phyloP scores from a whole-genome alignment of 2,113 vertebrate species.

The Sprattus sprattus region DNA sequence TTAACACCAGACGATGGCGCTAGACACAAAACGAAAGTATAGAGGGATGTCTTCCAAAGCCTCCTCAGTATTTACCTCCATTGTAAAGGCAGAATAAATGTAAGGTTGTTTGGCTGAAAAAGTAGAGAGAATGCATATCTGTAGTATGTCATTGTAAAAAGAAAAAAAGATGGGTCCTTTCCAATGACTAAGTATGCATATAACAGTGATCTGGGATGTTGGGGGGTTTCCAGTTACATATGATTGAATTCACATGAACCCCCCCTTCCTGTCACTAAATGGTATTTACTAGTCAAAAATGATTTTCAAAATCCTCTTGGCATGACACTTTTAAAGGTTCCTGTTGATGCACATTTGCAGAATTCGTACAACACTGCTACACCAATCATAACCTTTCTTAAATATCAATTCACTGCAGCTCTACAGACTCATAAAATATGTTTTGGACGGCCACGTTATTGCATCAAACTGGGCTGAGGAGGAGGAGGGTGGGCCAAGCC shows the following conservation, averaged over 20 bases:
- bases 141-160: background rate
- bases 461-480: background rate
- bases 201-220: background rate
- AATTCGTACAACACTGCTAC: background rate
- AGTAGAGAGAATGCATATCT: background rate
- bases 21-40: background rate
- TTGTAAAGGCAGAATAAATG: background rate
- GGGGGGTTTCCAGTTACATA: background rate
- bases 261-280: background rate
- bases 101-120: background rate
- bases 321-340: background rate
- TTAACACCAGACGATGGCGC: slow-evolving; percentile 18
- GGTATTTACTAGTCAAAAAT: background rate
- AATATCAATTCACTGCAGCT: background rate
- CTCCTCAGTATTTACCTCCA: background rate
- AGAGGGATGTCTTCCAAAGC: background rate
- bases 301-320: background rate
- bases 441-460: slow-evolving; percentile 13
- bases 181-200: background rate
- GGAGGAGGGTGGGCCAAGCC: background rate
- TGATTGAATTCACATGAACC: background rate
- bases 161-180: background rate
- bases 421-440: background rate
- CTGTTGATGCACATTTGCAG: background rate
- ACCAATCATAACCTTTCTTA: background rate